Percentiles rank a stretch among this genome's conserved stretches.
phyloP scores from a whole-genome alignment of 1,140 invertebrate species.

The Anagrus nilaparvatae region DNA sequence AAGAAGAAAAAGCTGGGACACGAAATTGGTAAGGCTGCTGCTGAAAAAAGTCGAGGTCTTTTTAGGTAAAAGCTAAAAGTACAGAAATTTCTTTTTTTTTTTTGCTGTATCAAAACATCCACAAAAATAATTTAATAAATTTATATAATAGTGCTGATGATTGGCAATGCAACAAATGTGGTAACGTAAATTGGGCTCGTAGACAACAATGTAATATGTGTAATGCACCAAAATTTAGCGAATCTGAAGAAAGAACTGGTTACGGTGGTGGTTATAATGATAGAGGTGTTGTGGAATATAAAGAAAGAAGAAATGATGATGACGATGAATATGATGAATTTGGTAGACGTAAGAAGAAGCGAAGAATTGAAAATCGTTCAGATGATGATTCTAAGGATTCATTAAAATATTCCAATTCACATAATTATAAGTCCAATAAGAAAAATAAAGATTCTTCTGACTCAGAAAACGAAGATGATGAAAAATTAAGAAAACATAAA shows the following conservation, averaged over 20 bases:
- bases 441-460: conserved; percentile 14
- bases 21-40: conserved; percentile 95
- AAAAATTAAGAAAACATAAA: conserved; percentile 12
- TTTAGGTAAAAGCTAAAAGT: conserved; percentile 47
- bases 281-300: conserved; percentile 85
- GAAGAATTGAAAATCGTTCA: conserved; percentile 40
- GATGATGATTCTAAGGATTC: conserved; percentile 37
- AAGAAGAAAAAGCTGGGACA: conserved; percentile 87
- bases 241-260: conserved; percentile 71
- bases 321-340: conserved; percentile 95
- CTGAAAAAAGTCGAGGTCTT: conserved; percentile 96
- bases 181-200: conserved; percentile 98
- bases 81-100: conserved; percentile 5
- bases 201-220: conserved; percentile 96
- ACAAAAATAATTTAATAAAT: background rate
- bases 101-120: background rate
- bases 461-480: conserved; percentile 10
- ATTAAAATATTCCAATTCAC: conserved; percentile 34
- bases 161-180: conserved; percentile 99
- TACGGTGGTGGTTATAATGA: conserved; percentile 90
- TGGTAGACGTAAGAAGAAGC: conserved; percentile 77
- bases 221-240: conserved; percentile 93
- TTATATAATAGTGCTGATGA: conserved; percentile 76
- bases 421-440: conserved; percentile 37
- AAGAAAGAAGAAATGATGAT: conserved; percentile 72